Conservation (phyloP, 1,140 invertebrate genomes). For the Caenorhabditis tropicalis region DNA sequence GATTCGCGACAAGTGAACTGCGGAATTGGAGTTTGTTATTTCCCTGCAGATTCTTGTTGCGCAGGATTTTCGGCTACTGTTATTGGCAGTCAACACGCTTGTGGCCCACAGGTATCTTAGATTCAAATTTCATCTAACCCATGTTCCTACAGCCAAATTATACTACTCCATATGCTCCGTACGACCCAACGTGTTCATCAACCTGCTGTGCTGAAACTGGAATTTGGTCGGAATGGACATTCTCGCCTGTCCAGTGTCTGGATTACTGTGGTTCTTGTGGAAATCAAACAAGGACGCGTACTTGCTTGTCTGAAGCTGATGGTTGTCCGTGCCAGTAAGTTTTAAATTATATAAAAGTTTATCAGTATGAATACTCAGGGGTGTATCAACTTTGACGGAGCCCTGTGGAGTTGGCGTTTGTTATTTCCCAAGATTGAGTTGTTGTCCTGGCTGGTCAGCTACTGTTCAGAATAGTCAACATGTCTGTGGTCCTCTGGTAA, state of each 20-base stretch:
- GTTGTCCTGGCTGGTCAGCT: slow-evolving; percentile 27
- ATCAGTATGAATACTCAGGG: too few species aligned
- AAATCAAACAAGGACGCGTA: slow-evolving; percentile 37
- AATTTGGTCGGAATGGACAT: slow-evolving; percentile 52
- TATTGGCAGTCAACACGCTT: background rate
- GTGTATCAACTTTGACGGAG: background rate
- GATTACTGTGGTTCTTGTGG: slow-evolving; percentile 40
- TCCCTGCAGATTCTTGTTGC: slow-evolving; percentile 42
- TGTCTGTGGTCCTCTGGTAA: slow-evolving; percentile 47
- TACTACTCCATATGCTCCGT: slow-evolving; percentile 21
- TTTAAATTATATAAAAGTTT: background rate
- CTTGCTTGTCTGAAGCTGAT: slow-evolving; percentile 46
- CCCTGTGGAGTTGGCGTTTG: slow-evolving; percentile 44
- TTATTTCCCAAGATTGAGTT: slow-evolving; percentile 34
- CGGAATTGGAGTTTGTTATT: slow-evolving; percentile 26
- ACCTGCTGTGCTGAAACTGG: slow-evolving; percentile 32
- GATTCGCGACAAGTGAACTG: slow-evolving; percentile 21
- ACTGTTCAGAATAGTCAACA: background rate
- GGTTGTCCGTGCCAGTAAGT: slow-evolving; percentile 51
- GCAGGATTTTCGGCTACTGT: slow-evolving; percentile 12
- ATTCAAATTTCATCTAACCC: too few species aligned
- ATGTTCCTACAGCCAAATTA: slow-evolving; percentile 53
- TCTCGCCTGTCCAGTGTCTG: background rate
- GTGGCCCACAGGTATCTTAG: slow-evolving; percentile 53
- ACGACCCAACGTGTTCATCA: slow-evolving; percentile 15